Evolutionary conservation across 2,888 invertebrate genomes (phyloP), one percentile per base, ranked within the genome.

Genomic region (Leptopilina syphax): DNA sequence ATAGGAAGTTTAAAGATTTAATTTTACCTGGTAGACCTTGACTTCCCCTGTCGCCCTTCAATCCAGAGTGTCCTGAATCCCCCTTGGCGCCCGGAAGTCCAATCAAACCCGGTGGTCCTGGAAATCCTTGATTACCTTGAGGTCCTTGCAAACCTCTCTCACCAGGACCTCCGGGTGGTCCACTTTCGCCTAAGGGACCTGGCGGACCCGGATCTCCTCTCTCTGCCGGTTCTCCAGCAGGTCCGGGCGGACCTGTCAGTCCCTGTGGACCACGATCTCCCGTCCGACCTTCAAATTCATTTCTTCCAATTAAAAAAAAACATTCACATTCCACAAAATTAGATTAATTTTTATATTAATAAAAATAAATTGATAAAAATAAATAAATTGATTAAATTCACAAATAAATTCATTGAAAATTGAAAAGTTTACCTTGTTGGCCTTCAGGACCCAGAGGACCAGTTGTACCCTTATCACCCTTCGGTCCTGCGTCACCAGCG

Each of bases 381-480:
- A 50, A 50, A 3, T 9, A 10, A 50, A 50, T 50, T 50, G 8
- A 50, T 50, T 9, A 10, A 10, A 50, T 18, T 18, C 18, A 18
- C 18, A 18, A 18, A 18, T 18, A 18, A 18, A 18, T 18, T 18
- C 18, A 18, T 18, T 50, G 6, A 50, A 44, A 44, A 8, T 13
- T 34, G 8, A 47, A 10, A 44, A 76, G 73, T 77, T 76, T 81
- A 93, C 96, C 97, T 87, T 95, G 92, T 41, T 96, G 95, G 79
- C 97, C 97, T 92, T 96, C 96, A 13, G 95, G 95, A 8, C 97
- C 97, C 50, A 93, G 86, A 0, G 95, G 94, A 18, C 97, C 97
- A 18, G 92, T 85, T 9, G 94, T 92, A 24, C 96, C 96, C 84
- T 96, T 93, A 88, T 96, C 96, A 79, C 97, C 96, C 91, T 97